Percentiles rank a stretch among this genome's conserved stretches.
These are phyloP conservation scores for Pterophyllum scalare DNA, from an alignment of 2,113 vertebrate species.

Conservation along the genomic window DNA sequence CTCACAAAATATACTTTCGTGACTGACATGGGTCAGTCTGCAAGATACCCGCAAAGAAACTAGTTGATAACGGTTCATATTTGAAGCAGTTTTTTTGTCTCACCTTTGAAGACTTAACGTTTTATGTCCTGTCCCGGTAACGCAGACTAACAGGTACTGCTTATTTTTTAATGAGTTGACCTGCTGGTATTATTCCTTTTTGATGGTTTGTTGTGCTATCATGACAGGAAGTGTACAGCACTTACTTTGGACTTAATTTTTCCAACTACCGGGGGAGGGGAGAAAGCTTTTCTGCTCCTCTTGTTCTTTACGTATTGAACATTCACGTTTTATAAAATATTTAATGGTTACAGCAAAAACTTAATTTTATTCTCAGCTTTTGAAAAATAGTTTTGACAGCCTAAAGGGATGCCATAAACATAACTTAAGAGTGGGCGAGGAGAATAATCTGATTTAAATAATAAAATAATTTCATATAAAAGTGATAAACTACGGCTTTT, in stretches of 20 bases:
- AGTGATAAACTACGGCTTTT: not conserved
- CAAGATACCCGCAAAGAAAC: slow-evolving; percentile 23
- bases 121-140: not conserved
- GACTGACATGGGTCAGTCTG: slow-evolving; percentile 36
- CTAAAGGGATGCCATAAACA: not conserved
- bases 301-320: not conserved
- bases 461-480: not conserved
- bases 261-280: not conserved
- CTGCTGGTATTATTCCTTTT: not conserved
- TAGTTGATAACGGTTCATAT: slow-evolving; percentile 29
- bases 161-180: not conserved
- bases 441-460: not conserved
- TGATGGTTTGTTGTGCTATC: not conserved
- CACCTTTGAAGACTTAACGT: not conserved
- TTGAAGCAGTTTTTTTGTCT: not conserved
- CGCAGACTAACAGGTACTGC: not conserved
- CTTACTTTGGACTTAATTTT: not conserved
- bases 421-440: not conserved
- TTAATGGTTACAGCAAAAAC: not conserved
- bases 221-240: not conserved
- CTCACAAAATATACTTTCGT: not conserved
- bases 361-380: not conserved
- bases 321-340: not conserved
- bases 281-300: not conserved
- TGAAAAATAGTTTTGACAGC: not conserved